These are phyloP conservation scores for Mus spicilegus DNA, from an alignment of 2,113 vertebrate species.

Conservation along the genomic window DNA sequence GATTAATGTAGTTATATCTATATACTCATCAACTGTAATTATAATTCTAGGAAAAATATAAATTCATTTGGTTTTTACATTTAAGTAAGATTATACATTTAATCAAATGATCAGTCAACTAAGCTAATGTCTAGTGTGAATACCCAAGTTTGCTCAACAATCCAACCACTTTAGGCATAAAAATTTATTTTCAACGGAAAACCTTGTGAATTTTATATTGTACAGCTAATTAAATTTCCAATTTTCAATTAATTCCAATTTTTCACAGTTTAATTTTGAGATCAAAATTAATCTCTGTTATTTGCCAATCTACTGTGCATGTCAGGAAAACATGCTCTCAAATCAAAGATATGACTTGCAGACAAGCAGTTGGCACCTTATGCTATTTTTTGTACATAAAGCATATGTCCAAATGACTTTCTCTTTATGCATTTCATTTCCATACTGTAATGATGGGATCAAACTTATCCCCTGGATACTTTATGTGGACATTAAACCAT, in stretches of 20 bases:
- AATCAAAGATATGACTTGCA: background rate
- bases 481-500: conserved; percentile 56
- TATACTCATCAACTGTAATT: background rate
- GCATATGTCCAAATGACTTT: background rate
- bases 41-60: background rate
- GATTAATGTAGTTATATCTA: background rate
- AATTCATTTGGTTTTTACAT: conserved; percentile 16
- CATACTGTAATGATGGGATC: conserved; percentile 50
- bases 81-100: conserved; percentile 18
- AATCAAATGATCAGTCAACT: conserved; percentile 54
- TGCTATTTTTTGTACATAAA: background rate
- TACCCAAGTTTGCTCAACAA: background rate
- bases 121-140: background rate
- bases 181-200: conserved; percentile 42
- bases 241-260: background rate
- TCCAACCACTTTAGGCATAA: background rate
- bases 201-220: background rate
- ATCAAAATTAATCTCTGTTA: background rate
- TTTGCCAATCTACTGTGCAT: background rate
- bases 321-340: background rate
- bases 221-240: background rate
- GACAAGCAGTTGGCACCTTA: background rate
- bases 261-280: background rate
- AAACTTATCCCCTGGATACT: conserved; percentile 53
- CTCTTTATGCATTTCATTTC: conserved; percentile 70